Percentiles rank a stretch among this genome's conserved stretches.
Conservation (phyloP, 2,797 vertebrate genomes). For the Parambassis ranga region DNA sequence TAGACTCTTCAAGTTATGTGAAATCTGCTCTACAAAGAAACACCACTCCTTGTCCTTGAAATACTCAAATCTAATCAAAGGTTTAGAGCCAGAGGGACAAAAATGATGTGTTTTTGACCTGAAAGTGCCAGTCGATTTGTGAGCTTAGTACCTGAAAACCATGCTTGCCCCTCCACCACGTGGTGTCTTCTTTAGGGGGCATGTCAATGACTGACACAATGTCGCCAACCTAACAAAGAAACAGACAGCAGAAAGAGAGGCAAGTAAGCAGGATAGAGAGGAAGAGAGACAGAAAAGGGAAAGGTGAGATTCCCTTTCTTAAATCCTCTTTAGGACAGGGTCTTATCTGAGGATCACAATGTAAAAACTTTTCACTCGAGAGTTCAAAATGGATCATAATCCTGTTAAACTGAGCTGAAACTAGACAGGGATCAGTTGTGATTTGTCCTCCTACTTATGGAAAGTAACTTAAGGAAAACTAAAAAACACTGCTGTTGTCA, state of each 20-base stretch:
- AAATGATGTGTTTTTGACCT: neutral
- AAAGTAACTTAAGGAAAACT: no score
- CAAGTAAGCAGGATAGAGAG: no score
- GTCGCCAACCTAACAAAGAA: conserved; percentile 90
- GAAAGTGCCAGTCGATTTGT: neutral
- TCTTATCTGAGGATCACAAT: neutral
- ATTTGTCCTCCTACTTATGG: neutral
- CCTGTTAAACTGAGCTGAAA: no score
- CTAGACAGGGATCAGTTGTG: neutral
- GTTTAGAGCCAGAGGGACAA: neutral
- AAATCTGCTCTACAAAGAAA: conserved; percentile 4
- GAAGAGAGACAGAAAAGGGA: neutral
- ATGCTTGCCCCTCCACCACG: conserved; percentile 98
- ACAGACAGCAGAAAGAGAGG: neutral
- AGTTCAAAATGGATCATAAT: neutral
- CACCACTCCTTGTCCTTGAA: conserved; percentile 15
- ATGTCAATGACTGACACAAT: conserved; percentile 99
- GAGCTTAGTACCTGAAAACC: conserved; percentile 90
- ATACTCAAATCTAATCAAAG: conserved; percentile 13
- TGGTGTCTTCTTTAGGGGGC: conserved; percentile 98
- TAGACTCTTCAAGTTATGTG: conserved; percentile 7
- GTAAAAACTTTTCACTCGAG: neutral
- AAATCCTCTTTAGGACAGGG: neutral
- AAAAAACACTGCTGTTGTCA: conserved; percentile 40
- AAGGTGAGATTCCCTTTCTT: neutral